Evolutionary conservation across 2,797 vertebrate genomes (phyloP).

Genomic region (Sebastes taczanowskii): DNA sequence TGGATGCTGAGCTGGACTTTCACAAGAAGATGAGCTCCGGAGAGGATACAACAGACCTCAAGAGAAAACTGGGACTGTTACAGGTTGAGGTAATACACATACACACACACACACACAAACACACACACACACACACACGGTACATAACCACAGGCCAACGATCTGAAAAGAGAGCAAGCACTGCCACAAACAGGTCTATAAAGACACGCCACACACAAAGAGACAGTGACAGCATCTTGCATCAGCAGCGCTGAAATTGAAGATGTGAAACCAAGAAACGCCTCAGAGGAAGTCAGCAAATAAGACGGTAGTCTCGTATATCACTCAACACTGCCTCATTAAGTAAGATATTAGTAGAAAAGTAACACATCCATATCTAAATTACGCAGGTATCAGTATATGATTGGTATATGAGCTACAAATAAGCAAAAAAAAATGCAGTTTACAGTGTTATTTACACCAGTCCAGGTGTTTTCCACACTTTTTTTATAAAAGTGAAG

Average conservation of each 20-base stretch:
- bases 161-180: background rate
- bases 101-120: background rate
- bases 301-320: background rate
- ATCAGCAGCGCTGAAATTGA: conserved; percentile 18
- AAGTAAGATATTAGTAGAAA: background rate
- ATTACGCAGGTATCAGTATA: background rate
- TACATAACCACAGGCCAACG: background rate
- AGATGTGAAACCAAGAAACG: conserved; percentile 33
- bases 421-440: background rate
- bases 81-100: conserved; percentile 90
- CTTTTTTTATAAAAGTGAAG: background rate
- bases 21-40: conserved; percentile 95
- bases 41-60: conserved; percentile 96
- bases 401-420: background rate
- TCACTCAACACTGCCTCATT: background rate
- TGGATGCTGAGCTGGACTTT: conserved; percentile 96
- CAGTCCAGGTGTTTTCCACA: background rate
- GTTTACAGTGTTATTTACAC: no score
- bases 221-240: background rate
- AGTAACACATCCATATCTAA: background rate
- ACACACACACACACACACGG: background rate
- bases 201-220: background rate
- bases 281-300: conserved; percentile 14
- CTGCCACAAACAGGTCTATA: no score
- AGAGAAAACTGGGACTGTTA: conserved; percentile 92